phyloP scores from a whole-genome alignment of 1,140 invertebrate genomes.

The Caenorhabditis brenneri region DNA sequence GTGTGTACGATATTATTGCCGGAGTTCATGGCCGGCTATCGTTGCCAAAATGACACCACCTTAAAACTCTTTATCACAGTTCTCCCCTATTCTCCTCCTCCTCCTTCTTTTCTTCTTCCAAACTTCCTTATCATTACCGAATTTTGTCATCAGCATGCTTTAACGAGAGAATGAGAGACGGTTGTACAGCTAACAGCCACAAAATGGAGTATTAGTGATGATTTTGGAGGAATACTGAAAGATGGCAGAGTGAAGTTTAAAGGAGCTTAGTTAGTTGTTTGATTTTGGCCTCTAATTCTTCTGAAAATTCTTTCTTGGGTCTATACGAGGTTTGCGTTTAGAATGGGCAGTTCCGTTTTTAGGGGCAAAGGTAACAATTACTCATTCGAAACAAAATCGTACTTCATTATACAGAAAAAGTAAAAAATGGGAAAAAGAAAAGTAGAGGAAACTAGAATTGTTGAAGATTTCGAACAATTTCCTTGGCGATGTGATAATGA shows the following conservation, averaged over 20 bases:
- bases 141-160: neutral
- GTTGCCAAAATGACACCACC: neutral
- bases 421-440: conserved; percentile 25
- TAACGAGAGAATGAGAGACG: too few relatives aligned
- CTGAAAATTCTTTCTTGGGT: neutral
- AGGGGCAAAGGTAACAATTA: too few relatives aligned
- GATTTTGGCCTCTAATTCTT: conserved; percentile 9
- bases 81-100: too few relatives aligned
- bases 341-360: neutral
- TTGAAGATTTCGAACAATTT: conserved; percentile 48
- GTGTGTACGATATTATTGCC: conserved; percentile 25
- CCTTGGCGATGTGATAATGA: conserved; percentile 48
- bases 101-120: too few relatives aligned
- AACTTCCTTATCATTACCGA: conserved; percentile 5
- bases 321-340: too few relatives aligned
- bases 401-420: neutral
- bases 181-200: neutral
- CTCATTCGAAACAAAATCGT: too few relatives aligned
- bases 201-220: neutral
- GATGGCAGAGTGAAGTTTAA: neutral
- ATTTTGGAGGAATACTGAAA: neutral
- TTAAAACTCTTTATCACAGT: neutral
- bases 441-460: conserved; percentile 17
- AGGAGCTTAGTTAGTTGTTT: conserved; percentile 27
- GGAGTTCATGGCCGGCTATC: conserved; percentile 1